Evolutionary conservation across 1,140 invertebrate species (phyloP).

Genomic region (Ostrea denselamellosa): DNA sequence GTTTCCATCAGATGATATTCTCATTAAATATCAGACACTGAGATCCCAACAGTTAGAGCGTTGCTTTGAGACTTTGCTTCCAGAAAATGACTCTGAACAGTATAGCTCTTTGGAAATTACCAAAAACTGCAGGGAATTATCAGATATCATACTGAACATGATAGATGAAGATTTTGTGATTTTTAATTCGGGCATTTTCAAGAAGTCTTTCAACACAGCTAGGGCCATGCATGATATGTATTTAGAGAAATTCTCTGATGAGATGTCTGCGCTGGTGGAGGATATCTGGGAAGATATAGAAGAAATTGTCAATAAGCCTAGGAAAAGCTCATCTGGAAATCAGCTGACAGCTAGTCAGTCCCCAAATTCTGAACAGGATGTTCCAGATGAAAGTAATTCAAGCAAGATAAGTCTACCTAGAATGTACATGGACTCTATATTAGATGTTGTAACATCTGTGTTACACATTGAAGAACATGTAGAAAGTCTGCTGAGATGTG

Average conservation of each 20-base stretch:
- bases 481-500: conserved; percentile 65
- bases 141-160: conserved; percentile 71
- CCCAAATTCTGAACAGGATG: conserved; percentile 41
- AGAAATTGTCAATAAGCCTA: conserved; percentile 59
- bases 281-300: conserved; percentile 73
- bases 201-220: conserved; percentile 65
- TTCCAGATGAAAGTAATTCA: conserved; percentile 16
- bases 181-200: conserved; percentile 72
- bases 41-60: conserved; percentile 70
- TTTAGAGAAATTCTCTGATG: conserved; percentile 74
- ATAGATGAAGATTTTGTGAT: conserved; percentile 75
- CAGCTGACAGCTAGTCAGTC: background rate
- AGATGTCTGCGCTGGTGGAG: conserved; percentile 74
- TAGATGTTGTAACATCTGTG: conserved; percentile 69
- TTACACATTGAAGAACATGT: conserved; percentile 73
- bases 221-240: conserved; percentile 73
- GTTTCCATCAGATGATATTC: conserved; percentile 68
- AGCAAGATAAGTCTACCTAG: conserved; percentile 47
- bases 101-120: conserved; percentile 68
- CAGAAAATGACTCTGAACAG: conserved; percentile 65
- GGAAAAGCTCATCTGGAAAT: conserved; percentile 51
- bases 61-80: conserved; percentile 68
- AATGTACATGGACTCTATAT: conserved; percentile 65
- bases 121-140: conserved; percentile 68
- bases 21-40: conserved; percentile 63